Evolutionary conservation across 2,888 invertebrate species (phyloP).

Genomic region (Lepetodrilus schrolli): DNA sequence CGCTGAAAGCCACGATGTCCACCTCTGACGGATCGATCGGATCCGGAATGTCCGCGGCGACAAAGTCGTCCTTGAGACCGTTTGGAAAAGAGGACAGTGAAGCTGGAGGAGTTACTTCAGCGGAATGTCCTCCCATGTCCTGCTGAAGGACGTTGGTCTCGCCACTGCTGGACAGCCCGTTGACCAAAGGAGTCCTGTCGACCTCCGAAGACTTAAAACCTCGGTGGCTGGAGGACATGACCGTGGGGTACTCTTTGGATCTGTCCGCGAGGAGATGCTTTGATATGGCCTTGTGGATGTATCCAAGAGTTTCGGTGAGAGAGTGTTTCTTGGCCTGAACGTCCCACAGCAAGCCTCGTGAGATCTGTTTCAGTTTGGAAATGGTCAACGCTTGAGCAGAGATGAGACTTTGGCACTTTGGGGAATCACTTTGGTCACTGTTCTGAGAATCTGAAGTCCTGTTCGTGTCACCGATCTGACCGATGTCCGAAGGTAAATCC

Average conservation of each 20-base stretch:
- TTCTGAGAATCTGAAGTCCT: neutral
- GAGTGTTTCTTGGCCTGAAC: slow-evolving; percentile 66
- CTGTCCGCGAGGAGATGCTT: slow-evolving; percentile 61
- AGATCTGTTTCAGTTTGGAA: slow-evolving; percentile 49
- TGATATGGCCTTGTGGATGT: slow-evolving; percentile 68
- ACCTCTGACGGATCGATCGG: neutral
- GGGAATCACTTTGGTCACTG: neutral
- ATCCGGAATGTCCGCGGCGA: neutral
- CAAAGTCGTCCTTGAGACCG: neutral
- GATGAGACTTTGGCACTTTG: neutral
- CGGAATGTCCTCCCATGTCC: neutral
- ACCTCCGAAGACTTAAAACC: neutral
- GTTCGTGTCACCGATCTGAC: neutral
- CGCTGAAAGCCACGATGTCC: neutral
- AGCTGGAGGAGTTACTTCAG: neutral
- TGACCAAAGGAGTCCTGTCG: neutral
- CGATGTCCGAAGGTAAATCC: too few relatives aligned
- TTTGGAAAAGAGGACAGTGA: neutral
- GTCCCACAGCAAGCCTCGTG: slow-evolving; percentile 66
- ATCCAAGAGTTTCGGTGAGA: slow-evolving; percentile 65
- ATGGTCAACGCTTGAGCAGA: slow-evolving; percentile 33
- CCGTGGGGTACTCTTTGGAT: slow-evolving; percentile 27
- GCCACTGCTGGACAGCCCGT: neutral
- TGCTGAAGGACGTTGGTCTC: neutral
- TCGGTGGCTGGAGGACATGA: neutral